Base-by-base conservation (phyloP, 2,888 invertebrate species). In the Syritta pipiens region DNA sequence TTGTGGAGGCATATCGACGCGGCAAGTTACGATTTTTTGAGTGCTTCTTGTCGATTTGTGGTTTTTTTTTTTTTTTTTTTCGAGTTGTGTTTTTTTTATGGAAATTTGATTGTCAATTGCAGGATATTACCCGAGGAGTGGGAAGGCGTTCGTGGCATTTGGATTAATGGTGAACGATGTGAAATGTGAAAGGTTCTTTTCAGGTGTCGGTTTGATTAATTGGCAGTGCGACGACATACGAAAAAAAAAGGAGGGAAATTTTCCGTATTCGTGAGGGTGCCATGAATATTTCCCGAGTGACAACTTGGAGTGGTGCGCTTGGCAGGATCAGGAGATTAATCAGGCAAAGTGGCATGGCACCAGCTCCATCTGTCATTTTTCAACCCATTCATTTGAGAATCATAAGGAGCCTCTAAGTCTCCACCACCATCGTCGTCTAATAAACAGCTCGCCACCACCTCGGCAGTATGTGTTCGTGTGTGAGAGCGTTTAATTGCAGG, bases 401-500 rank as follows among this genome's bases (percentile, higher is more conserved):
- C n/a, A n/a, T n/a, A n/a, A n/a, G n/a, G 9, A 32, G 12, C 10
- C 10, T 0, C 1, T 17, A 14, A 14, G 2, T 17, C 14, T 1
- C 1, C 37, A 1, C 9, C 0, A 6, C 14, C 3, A 12, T 35
- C 7, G 7, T 17, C 37, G 14, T 10, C 40, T 32, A 20, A 20
- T 32, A 44, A 32, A 59, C 59, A 32, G 32, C 12, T 57, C n/a
- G n/a, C n/a, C n/a, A n/a, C n/a, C n/a, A n/a, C n/a, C n/a, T 44
- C 44, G 42, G 30, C 30, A 44, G 42, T 42, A 57, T 44, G 17
- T 14, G 10, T 46, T 17, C 19, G 46, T 22, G 32, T 59, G 30
- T 30, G 44, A 59, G 44, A 6, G 44, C 46, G 44, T 42, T 44
- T 44, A 59, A 59, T 59, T 59, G 42, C 20, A 44, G 44, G 46